Evolutionary conservation across 2,797 vertebrate genomes (phyloP).

Genomic region (Notoglanidium macrostoma): DNA sequence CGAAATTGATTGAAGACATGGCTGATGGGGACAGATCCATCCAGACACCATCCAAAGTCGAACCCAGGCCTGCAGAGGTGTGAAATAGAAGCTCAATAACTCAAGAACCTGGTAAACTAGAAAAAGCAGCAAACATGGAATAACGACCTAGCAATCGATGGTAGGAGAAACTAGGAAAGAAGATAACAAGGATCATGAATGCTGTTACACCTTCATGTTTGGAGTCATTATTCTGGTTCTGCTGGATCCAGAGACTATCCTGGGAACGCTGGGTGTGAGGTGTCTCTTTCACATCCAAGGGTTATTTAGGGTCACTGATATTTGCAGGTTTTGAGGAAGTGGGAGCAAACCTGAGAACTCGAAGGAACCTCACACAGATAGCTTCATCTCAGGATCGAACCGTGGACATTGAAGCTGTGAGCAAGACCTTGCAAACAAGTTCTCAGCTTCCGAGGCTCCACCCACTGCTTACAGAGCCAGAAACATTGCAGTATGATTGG

Average conservation of each 20-base stretch:
- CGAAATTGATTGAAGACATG: neutral
- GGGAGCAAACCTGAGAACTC: too few species aligned
- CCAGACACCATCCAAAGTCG: neutral
- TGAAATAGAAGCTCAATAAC: neutral
- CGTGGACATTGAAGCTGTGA: too few species aligned
- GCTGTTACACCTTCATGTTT: neutral
- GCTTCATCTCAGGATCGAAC: too few species aligned
- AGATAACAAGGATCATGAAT: neutral
- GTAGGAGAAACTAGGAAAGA: neutral
- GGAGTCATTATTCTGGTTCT: too few species aligned
- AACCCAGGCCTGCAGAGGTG: neutral
- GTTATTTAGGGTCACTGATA: neutral
- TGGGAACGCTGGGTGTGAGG: too few species aligned
- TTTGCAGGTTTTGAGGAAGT: too few species aligned
- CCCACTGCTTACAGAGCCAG: neutral
- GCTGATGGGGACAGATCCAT: neutral
- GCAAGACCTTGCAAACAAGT: too few species aligned
- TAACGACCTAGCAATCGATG: neutral
- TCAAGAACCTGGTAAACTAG: neutral
- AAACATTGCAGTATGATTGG: neutral
- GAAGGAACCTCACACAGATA: too few species aligned
- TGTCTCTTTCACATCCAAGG: neutral
- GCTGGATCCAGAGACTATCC: too few species aligned
- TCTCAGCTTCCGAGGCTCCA: neutral
- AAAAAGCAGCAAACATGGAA: neutral